Base-by-base conservation (phyloP, 2,797 vertebrate species). In the Rhynchonycteris naso region DNA sequence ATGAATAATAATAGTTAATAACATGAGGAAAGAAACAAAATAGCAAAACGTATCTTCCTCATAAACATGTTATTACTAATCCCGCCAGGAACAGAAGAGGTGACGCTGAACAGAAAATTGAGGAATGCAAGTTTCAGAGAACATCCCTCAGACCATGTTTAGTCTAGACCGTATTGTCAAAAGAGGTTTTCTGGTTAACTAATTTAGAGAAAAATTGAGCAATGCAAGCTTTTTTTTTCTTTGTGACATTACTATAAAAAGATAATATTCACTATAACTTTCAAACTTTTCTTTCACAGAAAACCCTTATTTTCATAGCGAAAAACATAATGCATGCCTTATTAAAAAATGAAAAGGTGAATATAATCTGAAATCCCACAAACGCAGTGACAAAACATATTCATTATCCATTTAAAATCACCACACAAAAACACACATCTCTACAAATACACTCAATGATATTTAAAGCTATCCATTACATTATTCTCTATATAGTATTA, bases 221-320 rank as follows among this genome's bases (percentile, higher is more conserved):
- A 75, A 81, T 54, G 71, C 43, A 59, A 87, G 16, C 22, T 47
- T 66, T 66, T 65, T 24, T 68, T 54, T 72, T 47, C 16, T 71
- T 19, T 59, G 19, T 75, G 28, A 68, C 15, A 30, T 78, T 72
- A 52, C 65, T 79, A 56, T 83, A 30, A 50, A 90, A 92, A 69
- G 30, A 19, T 68, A 66, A 43, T 74, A 61, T 28, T 80, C 59
- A 43, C 22, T 6, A 24, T 66, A 76, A 61, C 24, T 43, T 74
- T 83, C 43, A 76, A 54, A 8, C 3, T 35, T 79, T 75, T 79
- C 15, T 68, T 50, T 71, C 50, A 78, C 7, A 79, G 3, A 66
- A 69, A 19, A 76, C 8, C 3, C 14, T 86, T 65, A n/a, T 79
- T 79, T 54, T 59, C 43, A 18, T 22, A 21, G 5, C 69, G 30